Base-by-base conservation (phyloP, 2,888 invertebrate genomes). In the Hirtodrosophila trivittata region DNA sequence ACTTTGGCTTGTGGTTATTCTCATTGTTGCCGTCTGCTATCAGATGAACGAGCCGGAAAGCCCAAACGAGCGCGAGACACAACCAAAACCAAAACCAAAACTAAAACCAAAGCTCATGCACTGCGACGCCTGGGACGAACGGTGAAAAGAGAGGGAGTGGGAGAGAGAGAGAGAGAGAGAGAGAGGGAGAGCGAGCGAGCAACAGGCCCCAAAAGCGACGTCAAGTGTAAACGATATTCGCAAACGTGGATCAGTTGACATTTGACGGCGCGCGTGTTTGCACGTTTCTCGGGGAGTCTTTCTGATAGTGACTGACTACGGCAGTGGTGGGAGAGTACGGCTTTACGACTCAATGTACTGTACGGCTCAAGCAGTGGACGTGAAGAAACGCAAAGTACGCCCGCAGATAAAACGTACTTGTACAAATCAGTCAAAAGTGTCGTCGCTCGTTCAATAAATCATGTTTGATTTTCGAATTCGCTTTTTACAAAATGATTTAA, bases 191-290 rank as follows among this genome's bases (percentile, higher is more conserved):
- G 42, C 8, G 12, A 8, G 35, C 21, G 45, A 39, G 67, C 45
- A 32, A 21, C 6, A 64, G 45, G 35, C 66, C 45, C 49, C 42
- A 35, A 39, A 54, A 60, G 25, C 56, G 46, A 54, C 54, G 38
- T 60, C 58, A 73, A 84, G 54, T 87, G 86, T 83, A 87, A 88
- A 77, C 76, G 87, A 85, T 87, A 88, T 87, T 87, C 75, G 77
- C 87, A 60, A 77, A 68, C 75, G 85, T 71, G 84, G 89, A 89
- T 90, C 89, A 90, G 90, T 90, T 90, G 91, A 90, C 90, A 91
- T 89, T 88, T 90, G 89, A 88, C 89, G 88, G 89, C 83, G 87
- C 77, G 81, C 77, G 75, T 72, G 83, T 72, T 74, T 66, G 75
- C 86, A 84, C 77, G 83, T 72, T 66, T 66, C 42, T 50, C 30